Evolutionary conservation across 1,140 invertebrate genomes (phyloP).

Genomic region (Caerostris darwini): DNA sequence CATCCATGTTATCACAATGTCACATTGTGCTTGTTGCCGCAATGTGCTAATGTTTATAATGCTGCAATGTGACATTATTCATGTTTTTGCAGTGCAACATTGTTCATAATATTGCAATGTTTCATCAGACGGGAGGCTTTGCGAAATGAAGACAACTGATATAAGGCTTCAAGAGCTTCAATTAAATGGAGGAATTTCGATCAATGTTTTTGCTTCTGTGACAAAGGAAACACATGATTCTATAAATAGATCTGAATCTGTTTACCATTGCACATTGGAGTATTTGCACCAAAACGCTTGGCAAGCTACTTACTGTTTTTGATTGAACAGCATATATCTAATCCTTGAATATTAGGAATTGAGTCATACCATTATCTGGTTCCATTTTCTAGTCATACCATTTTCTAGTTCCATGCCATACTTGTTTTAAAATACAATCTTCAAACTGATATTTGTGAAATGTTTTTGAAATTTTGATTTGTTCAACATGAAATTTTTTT

Average conservation of each 20-base stretch:
- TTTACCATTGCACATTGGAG: background rate
- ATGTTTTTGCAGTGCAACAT: background rate
- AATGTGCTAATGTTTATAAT: background rate
- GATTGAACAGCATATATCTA: too few species aligned
- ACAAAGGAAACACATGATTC: background rate
- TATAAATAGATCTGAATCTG: background rate
- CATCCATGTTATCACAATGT: background rate
- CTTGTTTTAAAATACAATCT: too few species aligned
- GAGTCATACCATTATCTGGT: too few species aligned
- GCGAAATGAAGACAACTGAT: background rate
- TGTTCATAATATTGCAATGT: background rate
- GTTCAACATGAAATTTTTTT: too few species aligned
- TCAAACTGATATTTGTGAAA: too few species aligned
- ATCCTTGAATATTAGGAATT: too few species aligned
- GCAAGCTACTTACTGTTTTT: too few species aligned
- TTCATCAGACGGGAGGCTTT: background rate
- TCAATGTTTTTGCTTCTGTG: background rate
- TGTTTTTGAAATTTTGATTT: too few species aligned
- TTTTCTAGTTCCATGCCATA: too few species aligned
- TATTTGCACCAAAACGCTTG: too few species aligned
- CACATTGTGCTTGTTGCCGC: background rate
- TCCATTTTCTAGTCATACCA: too few species aligned
- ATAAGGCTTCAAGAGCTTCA: background rate
- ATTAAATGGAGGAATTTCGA: background rate
- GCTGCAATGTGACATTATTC: background rate